Base-by-base conservation (phyloP, 2,113 vertebrate genomes). In the Aptenodytes patagonicus region DNA sequence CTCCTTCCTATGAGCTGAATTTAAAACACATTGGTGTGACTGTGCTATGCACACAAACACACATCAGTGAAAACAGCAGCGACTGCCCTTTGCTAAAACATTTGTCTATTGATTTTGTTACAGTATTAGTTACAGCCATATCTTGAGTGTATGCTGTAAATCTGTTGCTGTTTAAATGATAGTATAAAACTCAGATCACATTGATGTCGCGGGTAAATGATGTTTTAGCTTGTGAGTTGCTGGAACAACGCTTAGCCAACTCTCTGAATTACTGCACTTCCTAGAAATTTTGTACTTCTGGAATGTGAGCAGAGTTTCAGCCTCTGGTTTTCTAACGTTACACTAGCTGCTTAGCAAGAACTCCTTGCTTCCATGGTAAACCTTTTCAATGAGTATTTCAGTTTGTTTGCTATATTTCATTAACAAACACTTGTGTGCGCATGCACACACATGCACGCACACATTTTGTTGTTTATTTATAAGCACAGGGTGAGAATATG, bases 21-120 rank as follows among this genome's bases (percentile, higher is more conserved):
- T 96, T 95, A 96, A 98, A 98, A 92, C 81, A 96, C 65, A 87
- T 87, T 94, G 87, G 62, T 76, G 44, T 78, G 96, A 96, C 90
- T 87, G 40, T 78, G 75, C 51, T 89, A 34, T 71, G 82, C 93
- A 91, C 94, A 89, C 69, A 69, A 65, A 87, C 77, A 64, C 91
- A 83, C 66, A 84, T 17, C 93, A 70, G 72, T 58, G 93, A 94
- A 90, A 96, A 92, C 51, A 87, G 79, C 89, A 69, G 71, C 1
- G 0, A 77, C 36, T 76, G 47, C 51, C 13, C 92, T 49, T 87
- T 85, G 31, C 86, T 86, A 89, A 93, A 93, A 96, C 90, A 95
- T 93, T 93, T 81, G 61, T 92, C 89, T 92, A 91, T 93, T 96
- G 96, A 93, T 95, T 90, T 93, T 83, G 90, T 97, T 94, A 87